Evolutionary conservation across 2,113 vertebrate species (phyloP), one percentile per base, ranked within the genome.

Genomic region (Mirounga angustirostris): DNA sequence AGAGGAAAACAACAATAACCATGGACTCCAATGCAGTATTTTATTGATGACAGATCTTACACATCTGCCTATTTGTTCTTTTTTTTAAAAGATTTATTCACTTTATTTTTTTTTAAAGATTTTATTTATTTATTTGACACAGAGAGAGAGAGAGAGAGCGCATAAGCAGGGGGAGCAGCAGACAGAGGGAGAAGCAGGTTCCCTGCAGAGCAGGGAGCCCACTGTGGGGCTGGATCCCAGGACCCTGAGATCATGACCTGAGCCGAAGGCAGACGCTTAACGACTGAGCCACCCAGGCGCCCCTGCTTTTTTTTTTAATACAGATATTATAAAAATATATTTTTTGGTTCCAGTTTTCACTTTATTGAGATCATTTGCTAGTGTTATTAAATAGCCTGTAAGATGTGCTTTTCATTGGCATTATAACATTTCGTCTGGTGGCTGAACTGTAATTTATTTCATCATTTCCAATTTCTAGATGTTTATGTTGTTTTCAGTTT

Each of bases 381-480:
- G 52, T 69, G 67, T 43, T 93, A 58, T 58, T 94, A 82, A 91
- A 73, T 94, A 91, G 22, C 93, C 74, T 94, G 80, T 28, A 54
- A 30, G 5, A 46, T n/a, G 24, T 89, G 80, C 40, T 90, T 95
- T 92, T 96, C 73, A 71, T 11, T 54, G 78, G 50, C 67, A 82
- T 46, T 56, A 16, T 83, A 87, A 36, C 40, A 74, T 89, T 89
- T n/a, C 43, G 30, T 67, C 15, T 63, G 65, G 30, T 82, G 30
- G 40, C 63, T 76, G 59, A 94, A 71, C 59, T 22, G 8, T 86
- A 80, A 76, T 82, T 87, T 96, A 79, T 59, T 50, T 58, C 14
- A 83, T 80, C 46, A 81, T 76, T 88, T 95, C 40, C 76, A 56
- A n/a, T 88, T 95, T 95, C 65, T 91, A 71, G 93, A 91, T 87